These are phyloP conservation scores for Eleutherodactylus coqui DNA, from an alignment of 2,797 vertebrate species.

Conservation along the genomic window DNA sequence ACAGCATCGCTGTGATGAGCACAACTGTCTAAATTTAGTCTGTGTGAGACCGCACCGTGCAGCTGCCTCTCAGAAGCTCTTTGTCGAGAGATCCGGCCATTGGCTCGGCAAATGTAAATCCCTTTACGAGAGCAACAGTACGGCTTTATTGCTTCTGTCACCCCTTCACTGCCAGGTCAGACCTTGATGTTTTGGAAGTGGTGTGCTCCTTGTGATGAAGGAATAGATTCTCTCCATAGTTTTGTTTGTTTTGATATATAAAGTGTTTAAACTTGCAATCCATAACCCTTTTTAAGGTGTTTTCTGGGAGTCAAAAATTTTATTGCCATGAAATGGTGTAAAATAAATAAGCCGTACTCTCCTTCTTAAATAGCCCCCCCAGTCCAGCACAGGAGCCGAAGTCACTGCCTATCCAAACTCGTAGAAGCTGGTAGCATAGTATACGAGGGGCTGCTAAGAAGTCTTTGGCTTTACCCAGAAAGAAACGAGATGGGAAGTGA, in stretches of 20 bases:
- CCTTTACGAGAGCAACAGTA: constrained; percentile 64
- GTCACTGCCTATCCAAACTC: too few relatives aligned
- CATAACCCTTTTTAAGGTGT: too few relatives aligned
- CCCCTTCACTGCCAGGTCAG: constrained; percentile 44
- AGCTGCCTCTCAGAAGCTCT: constrained; percentile 76
- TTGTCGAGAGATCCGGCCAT: constrained; percentile 69
- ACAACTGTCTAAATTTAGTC: constrained; percentile 85
- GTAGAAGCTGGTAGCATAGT: too few relatives aligned
- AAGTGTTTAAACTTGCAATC: neutral
- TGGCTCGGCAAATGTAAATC: constrained; percentile 69
- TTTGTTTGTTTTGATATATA: neutral
- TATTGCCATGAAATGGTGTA: too few relatives aligned
- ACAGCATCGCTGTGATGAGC: constrained; percentile 82
- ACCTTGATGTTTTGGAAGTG: constrained; percentile 3
- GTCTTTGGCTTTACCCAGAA: too few relatives aligned
- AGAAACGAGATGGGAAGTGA: too few relatives aligned
- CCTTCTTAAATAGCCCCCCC: too few relatives aligned
- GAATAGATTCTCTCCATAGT: neutral
- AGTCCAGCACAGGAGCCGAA: too few relatives aligned
- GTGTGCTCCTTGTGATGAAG: neutral
- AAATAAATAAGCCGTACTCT: too few relatives aligned
- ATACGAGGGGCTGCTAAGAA: too few relatives aligned
- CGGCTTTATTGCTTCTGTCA: constrained; percentile 49
- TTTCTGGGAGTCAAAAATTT: too few relatives aligned
- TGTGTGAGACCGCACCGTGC: constrained; percentile 77